Percentiles rank a stretch among this genome's conserved stretches.
Conservation (phyloP, 2,888 invertebrate species). For the Hemaris fuciformis region DNA sequence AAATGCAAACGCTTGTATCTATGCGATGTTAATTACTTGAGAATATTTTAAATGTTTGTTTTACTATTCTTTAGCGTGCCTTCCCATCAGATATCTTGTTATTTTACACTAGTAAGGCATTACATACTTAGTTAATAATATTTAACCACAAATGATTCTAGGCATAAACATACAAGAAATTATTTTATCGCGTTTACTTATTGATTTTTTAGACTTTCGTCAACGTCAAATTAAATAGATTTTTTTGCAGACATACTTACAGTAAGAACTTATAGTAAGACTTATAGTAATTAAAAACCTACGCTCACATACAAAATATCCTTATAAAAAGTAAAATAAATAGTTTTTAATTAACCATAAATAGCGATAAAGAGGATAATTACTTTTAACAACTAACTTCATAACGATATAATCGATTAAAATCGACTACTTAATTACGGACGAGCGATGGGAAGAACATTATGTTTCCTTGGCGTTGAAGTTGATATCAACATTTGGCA, state of each 20-base stretch:
- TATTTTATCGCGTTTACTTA: no score
- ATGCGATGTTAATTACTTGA: constrained; percentile 4
- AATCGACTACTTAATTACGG: neutral
- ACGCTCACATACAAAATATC: no score
- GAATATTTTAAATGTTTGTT: neutral
- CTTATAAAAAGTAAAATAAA: no score
- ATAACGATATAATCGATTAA: neutral
- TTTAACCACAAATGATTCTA: neutral
- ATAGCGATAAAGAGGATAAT: neutral
- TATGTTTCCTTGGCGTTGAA: neutral
- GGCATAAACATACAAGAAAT: no score
- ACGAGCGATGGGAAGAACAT: neutral
- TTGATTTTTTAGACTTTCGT: no score
- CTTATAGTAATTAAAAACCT: no score
- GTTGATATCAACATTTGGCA: constrained; percentile 5
- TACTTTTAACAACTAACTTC: no score
- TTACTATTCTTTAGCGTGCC: neutral
- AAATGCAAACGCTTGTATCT: constrained; percentile 7
- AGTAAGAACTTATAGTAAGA: no score
- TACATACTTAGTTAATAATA: neutral
- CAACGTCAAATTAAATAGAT: no score
- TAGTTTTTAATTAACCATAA: no score
- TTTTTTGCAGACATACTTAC: no score
- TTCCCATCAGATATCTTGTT: neutral
- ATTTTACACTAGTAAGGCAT: neutral